Evolutionary conservation across 2,113 vertebrate genomes (phyloP), one percentile per base, ranked within the genome.

Genomic region (Galemys pyrenaicus): DNA sequence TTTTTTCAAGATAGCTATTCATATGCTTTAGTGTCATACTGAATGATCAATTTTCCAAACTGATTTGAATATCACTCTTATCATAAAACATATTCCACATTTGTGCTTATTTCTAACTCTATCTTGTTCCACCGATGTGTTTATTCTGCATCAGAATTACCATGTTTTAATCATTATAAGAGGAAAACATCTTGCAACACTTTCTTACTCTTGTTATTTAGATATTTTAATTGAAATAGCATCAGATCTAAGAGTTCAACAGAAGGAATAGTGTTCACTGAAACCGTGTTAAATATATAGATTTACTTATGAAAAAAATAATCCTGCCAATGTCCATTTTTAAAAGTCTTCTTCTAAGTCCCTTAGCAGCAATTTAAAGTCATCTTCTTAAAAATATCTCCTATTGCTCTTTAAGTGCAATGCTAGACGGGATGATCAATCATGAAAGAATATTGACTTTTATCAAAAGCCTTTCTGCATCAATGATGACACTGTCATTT

Each of bases 181-280:
- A 37, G 49, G 62, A 67, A 54, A 77, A 67, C 74, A 41, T n/a
- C 28, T 89, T 77, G 46, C 30, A 92, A 67, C 79, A 77, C 81
- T 92, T 91, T 77, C 37, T 62, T 65, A 80, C 15, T 74, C 60
- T 85, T 85, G 20, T 84, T 73, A 86, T 70, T 51, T 51, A 84
- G 77, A 58, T 71, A 54, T 81, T 95, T 94, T 75, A 94, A 96
- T 41, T 94, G 64, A 93, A 85, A 68, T 67, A 84, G 35, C 71
- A 88, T 91, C 68, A 77, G 39, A 87, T 89, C 46, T 82, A 88
- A 39, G 28, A 88, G 41, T 65, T 84, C 37, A 83, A 68, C 89
- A 64, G 77, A 41, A 82, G 49, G 58, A 20, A 30, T 75, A 90
- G 26, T 35, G 32, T 88, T 90, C 54, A 32, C 13, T 37, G 13